These are phyloP conservation scores for Pelochelys cantorii DNA, from an alignment of 2,797 vertebrate genomes.

Conservation along the genomic window DNA sequence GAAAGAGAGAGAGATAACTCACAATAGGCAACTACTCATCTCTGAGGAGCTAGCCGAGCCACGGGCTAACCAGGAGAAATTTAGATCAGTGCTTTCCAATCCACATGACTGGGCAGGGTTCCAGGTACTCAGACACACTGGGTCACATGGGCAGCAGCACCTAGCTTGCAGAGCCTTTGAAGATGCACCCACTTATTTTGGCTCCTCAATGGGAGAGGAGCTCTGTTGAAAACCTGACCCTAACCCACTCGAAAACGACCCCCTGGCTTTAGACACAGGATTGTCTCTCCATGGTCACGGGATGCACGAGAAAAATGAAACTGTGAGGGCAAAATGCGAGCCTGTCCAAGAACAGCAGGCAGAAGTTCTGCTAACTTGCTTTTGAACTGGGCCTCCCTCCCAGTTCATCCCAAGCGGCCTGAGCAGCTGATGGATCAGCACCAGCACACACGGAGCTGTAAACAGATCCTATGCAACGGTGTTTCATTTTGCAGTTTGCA, in stretches of 20 bases:
- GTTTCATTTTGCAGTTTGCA: slow-evolving; percentile 45
- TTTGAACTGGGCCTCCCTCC: slow-evolving; percentile 17
- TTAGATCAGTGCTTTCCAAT: background rate
- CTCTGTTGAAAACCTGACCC: background rate
- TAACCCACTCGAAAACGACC: background rate
- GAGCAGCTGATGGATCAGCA: slow-evolving; percentile 11
- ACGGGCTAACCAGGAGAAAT: background rate
- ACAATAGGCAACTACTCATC: background rate
- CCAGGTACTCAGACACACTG: background rate
- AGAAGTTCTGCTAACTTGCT: background rate
- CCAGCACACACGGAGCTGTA: slow-evolving; percentile 7
- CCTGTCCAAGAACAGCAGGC: background rate
- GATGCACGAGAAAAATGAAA: background rate
- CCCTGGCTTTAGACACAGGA: background rate
- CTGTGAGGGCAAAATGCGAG: background rate
- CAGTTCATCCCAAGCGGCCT: background rate
- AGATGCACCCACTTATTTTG: background rate
- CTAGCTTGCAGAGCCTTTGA: rapidly evolving
- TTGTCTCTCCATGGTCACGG: background rate
- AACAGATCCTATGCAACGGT: slow-evolving; percentile 9
- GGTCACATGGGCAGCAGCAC: background rate
- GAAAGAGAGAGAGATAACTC: background rate
- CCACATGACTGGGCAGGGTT: background rate
- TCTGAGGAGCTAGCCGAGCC: background rate
- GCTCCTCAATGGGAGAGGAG: background rate